Evolutionary conservation across 1,140 invertebrate species (phyloP).

Genomic region (Drosophila pruinosa): DNA sequence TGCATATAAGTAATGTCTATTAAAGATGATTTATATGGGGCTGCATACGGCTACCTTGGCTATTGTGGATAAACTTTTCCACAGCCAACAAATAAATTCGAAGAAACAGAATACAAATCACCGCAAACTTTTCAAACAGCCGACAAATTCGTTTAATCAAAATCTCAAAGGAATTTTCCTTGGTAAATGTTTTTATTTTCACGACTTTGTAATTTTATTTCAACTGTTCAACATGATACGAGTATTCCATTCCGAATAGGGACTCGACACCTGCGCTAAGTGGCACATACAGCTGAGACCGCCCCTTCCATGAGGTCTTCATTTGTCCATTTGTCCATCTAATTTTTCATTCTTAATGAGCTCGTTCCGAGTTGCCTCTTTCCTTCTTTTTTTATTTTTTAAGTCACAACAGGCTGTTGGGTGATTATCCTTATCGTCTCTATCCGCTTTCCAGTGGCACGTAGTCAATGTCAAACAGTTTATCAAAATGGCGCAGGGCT

Average conservation of each 20-base stretch:
- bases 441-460: background rate
- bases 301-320: background rate
- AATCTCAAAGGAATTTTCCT: background rate
- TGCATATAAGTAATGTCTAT: constrained; percentile 20
- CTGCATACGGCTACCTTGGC: constrained; percentile 2
- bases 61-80: constrained; percentile 17
- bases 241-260: background rate
- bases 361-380: background rate
- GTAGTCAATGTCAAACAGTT: constrained; percentile 10
- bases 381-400: background rate
- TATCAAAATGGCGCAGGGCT: constrained; percentile 22
- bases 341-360: constrained; percentile 44
- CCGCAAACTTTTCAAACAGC: background rate
- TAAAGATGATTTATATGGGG: constrained; percentile 31
- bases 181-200: constrained; percentile 2
- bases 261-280: constrained; percentile 5
- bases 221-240: constrained; percentile 16
- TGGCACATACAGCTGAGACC: background rate
- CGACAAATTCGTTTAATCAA: constrained; percentile 4
- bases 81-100: constrained; percentile 5
- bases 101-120: constrained; percentile 19
- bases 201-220: constrained; percentile 4
- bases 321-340: constrained; percentile 1
- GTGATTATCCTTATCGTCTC: background rate
- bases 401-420: background rate